Evolutionary conservation across 2,113 vertebrate species (phyloP), one percentile per base, ranked within the genome.

Genomic region (Tor tambroides): DNA sequence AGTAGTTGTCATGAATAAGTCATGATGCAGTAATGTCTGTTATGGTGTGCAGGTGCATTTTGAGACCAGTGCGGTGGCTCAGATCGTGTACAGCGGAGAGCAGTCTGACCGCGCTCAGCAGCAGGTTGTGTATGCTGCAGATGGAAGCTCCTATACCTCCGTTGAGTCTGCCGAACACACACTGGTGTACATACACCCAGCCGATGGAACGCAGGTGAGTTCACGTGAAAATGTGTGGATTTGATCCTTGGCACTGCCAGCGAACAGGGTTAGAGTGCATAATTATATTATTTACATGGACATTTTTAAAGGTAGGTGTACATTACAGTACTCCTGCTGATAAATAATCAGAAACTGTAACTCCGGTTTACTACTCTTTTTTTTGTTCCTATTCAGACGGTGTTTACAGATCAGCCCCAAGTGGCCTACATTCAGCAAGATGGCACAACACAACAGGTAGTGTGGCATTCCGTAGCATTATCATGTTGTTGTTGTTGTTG

Each of bases 401-500:
- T 99, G 85, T 99, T 99, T 94, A 95, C 97, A 92, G 98, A 99
- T 92, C 97, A 98, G 65, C 96, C 97, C 82, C 98, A 99, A 91
- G 97, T 99, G 91, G 96, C 98, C 43, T 99, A 98, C 8, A 98
- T 99, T 86, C 98, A 99, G 63, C 98, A 99, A 91, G 98, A 99
- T 92, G 96, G 97, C 15, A 96, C 97, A 56, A 95, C 98, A 11
- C 98, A 99, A 90, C 98, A 99, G 97, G 98, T 97, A 92, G 61
- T 75, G 51, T 41, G 28, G 5, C 9, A 3, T 17, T 19, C 8
- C 17, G 9, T 28, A 56, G 54, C 19, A 56, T 75, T 26, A 46
- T 17, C 12, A 5, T 51, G 4, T 49, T n/a, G n/a, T n/a, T n/a
- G n/a, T n/a, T n/a, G n/a, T 8, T 43, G 8, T 43, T 11, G 2